Evolutionary conservation across 2,797 vertebrate genomes (phyloP), one percentile per base, ranked within the genome.

Genomic region (Selene dorsalis): DNA sequence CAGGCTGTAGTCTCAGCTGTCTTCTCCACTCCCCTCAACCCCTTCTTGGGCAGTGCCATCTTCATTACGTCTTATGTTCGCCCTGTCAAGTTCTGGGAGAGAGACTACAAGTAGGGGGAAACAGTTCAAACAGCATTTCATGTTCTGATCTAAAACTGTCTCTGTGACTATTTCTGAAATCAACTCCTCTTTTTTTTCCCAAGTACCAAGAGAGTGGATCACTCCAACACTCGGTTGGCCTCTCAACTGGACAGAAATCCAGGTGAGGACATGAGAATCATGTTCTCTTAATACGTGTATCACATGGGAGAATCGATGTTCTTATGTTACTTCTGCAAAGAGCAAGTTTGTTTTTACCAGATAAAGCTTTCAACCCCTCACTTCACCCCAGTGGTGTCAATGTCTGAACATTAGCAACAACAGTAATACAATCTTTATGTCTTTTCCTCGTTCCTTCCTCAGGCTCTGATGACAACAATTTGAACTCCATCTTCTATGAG

Each of bases 401-500:
- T 30, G n/a, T 28, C 17, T 2, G 7, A 53, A 80, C 4, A 13
- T 32, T 35, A 35, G 32, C 32, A 35, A 9, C 32, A 35, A n/a
- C 4, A 32, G 14, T 26, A 6, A 38, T 20, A 3, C 12, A 26
- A 0, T 17, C 1, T 17, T 22, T 26, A 4, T 39, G 38, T 26
- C 43, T 26, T 53, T 62, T 20, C 52, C 18, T 73, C 16, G 24
- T 47, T 55, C 39, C 30, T 39, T 35, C 66, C 30, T 24, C 73
- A 97, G 98, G 98, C 79, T 98, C 98, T 50, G 98, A 99, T 76
- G 98, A 99, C 92, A 99, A 99, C 93, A 99, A 99, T 79, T 90
- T 99, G 87, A 99, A 99, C 95, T 99, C 98, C 43, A 99, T 99
- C 92, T 99, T 99, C 93, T 99, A 99, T 52, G 98, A 99, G 88